Evolutionary conservation across 2,797 vertebrate genomes (phyloP).

Genomic region (Argya squamiceps): DNA sequence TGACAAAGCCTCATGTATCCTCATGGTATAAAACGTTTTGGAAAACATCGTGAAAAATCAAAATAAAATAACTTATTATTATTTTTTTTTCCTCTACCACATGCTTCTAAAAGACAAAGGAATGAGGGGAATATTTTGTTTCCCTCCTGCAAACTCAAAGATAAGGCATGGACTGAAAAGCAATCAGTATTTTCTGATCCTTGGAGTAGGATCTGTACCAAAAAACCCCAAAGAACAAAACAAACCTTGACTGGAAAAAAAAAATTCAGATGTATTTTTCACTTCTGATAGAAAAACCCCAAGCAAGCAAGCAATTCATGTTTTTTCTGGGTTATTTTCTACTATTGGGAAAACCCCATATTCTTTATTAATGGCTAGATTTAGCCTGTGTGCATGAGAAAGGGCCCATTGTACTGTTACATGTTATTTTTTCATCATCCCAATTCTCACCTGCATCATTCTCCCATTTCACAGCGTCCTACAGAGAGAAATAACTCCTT

Average conservation of each 20-base stretch:
- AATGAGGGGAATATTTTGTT: background rate
- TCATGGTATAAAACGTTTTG: background rate
- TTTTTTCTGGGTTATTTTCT: background rate
- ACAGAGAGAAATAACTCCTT: background rate
- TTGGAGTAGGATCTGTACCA: background rate
- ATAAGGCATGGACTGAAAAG: background rate
- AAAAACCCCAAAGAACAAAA: fast-evolving
- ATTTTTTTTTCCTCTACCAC: background rate
- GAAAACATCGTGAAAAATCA: background rate
- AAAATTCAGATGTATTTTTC: background rate
- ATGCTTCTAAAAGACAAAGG: background rate
- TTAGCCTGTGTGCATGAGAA: background rate
- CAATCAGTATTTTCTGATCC: background rate
- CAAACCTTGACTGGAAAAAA: background rate
- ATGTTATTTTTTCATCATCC: background rate
- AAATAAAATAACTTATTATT: background rate
- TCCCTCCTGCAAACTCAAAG: background rate
- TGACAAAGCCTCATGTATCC: background rate
- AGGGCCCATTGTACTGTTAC: background rate
- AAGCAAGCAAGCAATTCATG: fast-evolving
- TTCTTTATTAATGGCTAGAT: background rate
- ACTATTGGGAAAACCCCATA: background rate
- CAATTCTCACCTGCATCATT: background rate
- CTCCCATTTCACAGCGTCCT: background rate
- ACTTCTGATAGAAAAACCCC: background rate